Evolutionary conservation across 2,113 vertebrate species (phyloP).

Genomic region (Myxocyprinus asiaticus): DNA sequence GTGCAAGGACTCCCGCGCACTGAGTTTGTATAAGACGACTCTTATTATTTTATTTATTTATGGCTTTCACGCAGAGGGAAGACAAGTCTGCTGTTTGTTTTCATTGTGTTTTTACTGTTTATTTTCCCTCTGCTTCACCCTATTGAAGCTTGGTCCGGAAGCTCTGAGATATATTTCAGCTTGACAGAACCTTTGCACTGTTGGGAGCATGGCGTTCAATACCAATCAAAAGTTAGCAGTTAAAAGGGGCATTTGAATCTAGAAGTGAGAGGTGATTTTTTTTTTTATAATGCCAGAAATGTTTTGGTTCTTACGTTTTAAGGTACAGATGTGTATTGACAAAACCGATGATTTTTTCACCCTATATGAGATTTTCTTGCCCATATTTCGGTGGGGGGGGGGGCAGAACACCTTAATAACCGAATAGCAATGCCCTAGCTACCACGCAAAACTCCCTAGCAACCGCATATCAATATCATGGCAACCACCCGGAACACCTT

Average conservation of each 20-base stretch:
- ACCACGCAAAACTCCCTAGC: no score
- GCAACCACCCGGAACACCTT: no score
- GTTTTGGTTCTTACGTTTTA: neutral
- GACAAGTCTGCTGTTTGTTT: neutral
- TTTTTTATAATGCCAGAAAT: no score
- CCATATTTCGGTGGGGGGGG: neutral
- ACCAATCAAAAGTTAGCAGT: neutral
- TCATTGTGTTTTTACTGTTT: neutral
- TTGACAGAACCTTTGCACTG: neutral
- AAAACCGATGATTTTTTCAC: neutral
- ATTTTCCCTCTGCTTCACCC: neutral
- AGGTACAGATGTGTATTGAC: neutral
- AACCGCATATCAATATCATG: no score
- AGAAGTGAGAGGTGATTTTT: neutral
- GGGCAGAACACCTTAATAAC: no score
- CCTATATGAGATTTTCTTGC: no score
- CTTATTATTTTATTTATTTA: slow-evolving; percentile 10
- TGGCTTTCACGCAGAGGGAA: neutral
- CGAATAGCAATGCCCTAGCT: no score
- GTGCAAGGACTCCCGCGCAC: neutral
- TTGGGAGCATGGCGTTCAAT: neutral
- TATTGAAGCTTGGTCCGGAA: neutral
- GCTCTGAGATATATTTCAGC: neutral
- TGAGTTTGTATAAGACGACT: neutral
- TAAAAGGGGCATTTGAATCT: neutral